Percentiles rank a stretch among this genome's conserved stretches.
Conservation (phyloP, 2,113 vertebrate genomes). For the Epinephelus fuscoguttatus region DNA sequence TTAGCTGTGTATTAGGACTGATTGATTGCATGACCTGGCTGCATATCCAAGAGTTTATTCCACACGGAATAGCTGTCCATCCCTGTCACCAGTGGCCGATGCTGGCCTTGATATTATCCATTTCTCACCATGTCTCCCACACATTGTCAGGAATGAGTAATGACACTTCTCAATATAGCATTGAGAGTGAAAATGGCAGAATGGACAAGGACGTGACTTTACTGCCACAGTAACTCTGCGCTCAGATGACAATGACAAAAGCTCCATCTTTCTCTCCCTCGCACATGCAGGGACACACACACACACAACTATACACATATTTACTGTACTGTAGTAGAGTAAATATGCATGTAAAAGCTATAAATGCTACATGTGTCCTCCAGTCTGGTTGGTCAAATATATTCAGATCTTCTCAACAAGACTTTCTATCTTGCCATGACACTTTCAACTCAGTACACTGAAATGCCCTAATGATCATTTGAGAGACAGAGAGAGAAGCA, state of each 20-base stretch:
- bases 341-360: background rate
- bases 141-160: conserved; percentile 78
- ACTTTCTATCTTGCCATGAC: background rate
- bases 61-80: conserved; percentile 22
- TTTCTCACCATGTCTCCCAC: conserved; percentile 65
- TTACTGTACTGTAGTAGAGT: background rate
- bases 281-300: background rate
- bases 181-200: conserved; percentile 76
- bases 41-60: conserved; percentile 34
- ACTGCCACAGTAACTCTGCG: conserved; percentile 55
- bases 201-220: conserved; percentile 79
- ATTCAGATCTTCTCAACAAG: background rate
- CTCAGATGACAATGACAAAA: conserved; percentile 63
- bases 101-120: conserved; percentile 68
- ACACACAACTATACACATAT: background rate
- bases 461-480: conserved; percentile 24
- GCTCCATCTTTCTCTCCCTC: background rate
- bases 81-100: conserved; percentile 24
- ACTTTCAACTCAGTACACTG: background rate
- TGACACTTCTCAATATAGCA: conserved; percentile 77
- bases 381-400: background rate
- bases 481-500: conserved; percentile 30
- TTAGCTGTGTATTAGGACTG: background rate
- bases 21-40: conserved; percentile 12
- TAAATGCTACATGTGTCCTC: background rate